These are phyloP conservation scores for Pangasianodon gigas DNA, from an alignment of 2,113 vertebrate species.

Conservation along the genomic window DNA sequence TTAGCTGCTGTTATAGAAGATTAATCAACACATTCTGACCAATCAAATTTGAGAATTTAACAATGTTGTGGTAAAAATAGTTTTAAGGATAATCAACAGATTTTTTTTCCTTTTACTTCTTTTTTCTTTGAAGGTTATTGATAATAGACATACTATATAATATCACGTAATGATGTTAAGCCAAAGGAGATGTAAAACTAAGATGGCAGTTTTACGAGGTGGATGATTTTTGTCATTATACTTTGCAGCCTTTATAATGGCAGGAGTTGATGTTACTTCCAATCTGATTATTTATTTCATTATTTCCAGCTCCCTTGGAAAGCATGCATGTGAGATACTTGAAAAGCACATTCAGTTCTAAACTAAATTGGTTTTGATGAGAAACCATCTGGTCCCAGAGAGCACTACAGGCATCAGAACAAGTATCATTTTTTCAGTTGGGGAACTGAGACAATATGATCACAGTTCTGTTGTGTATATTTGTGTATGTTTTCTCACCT, in stretches of 20 bases:
- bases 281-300: neutral
- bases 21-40: neutral
- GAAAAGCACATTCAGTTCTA: conserved; percentile 9
- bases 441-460: neutral
- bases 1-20: neutral
- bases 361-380: conserved; percentile 12
- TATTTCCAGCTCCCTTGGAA: neutral
- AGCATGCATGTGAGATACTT: neutral
- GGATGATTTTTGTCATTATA: neutral
- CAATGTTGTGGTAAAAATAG: neutral
- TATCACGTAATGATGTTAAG: neutral
- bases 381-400: conserved; percentile 16
- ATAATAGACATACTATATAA: neutral
- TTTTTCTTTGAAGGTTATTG: neutral
- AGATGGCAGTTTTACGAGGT: neutral
- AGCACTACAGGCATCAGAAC: neutral
- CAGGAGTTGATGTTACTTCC: neutral
- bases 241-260: neutral
- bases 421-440: neutral
- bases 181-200: neutral
- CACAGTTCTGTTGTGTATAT: neutral
- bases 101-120: neutral
- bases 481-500: neutral
- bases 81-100: neutral
- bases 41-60: neutral